A percentile compares a stretch with the other conserved stretches of the same genome.
Evolutionary conservation across 2,888 invertebrate species (phyloP).

Genomic region (Tryphoninae sp.): DNA sequence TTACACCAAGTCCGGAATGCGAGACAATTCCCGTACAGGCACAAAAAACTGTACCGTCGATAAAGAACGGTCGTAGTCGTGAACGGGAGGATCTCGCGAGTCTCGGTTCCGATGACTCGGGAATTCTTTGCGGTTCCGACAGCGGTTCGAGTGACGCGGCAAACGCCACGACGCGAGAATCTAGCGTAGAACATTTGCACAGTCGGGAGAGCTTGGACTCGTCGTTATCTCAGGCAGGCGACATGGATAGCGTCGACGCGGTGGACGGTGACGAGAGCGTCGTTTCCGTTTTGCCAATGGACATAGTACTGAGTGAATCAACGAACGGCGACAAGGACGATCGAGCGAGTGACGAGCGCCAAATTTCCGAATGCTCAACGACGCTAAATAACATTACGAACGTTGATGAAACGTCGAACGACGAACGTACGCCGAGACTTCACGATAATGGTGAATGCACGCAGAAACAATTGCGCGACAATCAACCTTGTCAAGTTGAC

Average conservation of each 20-base stretch:
- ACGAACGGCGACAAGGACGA: constrained; percentile 63
- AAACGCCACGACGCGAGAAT: constrained; percentile 81
- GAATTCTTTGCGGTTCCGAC: constrained; percentile 86
- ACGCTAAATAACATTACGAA: constrained; percentile 71
- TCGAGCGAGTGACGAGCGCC: constrained; percentile 65
- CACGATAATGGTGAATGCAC: constrained; percentile 65
- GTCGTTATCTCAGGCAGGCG: constrained; percentile 83
- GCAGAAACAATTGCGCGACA: constrained; percentile 66
- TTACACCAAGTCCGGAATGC: constrained; percentile 86
- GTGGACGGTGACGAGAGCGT: constrained; percentile 79
- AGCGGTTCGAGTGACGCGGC: constrained; percentile 81
- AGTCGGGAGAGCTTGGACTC: constrained; percentile 90
- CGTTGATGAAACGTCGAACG: constrained; percentile 49
- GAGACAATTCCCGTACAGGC: constrained; percentile 79
- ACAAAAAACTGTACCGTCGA: constrained; percentile 63
- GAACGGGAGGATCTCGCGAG: constrained; percentile 85
- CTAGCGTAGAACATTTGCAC: constrained; percentile 83
- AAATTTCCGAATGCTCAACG: constrained; percentile 52
- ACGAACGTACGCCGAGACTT: constrained; percentile 37
- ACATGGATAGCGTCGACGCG: constrained; percentile 77
- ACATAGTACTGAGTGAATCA: constrained; percentile 64
- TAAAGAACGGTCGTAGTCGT: constrained; percentile 80
- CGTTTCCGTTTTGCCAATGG: constrained; percentile 74
- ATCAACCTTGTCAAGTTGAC: constrained; percentile 65
- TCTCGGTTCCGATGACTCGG: constrained; percentile 91